Base-by-base conservation (phyloP, 2,888 invertebrate species). In the Caenorhabditis becei region DNA sequence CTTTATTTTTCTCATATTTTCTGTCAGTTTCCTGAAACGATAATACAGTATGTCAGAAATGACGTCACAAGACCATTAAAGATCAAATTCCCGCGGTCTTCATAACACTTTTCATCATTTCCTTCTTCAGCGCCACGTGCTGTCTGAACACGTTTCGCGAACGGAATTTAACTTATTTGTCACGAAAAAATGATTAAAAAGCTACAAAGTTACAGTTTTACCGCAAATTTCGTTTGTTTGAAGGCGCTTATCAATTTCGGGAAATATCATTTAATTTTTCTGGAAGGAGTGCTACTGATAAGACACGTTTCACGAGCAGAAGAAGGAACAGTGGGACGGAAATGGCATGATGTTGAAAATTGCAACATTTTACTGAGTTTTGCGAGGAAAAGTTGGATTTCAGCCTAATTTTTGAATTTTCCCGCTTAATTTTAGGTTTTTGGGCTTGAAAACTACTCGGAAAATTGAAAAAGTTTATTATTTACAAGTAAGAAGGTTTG, bases 311-410 rank as follows among this genome's bases (percentile, higher is more conserved):
- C 10, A 32, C 32, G 5, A 4, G 44, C 7, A 3, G 14, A 23
- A 1, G 49, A 49, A 11, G 5, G 47, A 62, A 62, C 61, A 44
- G 44, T 41, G 16, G 44, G 41, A 47, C 47, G 44, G 26, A 44
- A 62, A 47, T 62, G 61, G 44, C 61, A 62, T 62, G 47, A 62
- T 62, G 44, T 41, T n/a, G n/a, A n/a, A n/a, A n/a, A n/a, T n/a
- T n/a, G n/a, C n/a, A n/a, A n/a, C n/a, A n/a, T n/a, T n/a, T n/a
- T n/a, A n/a, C n/a, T n/a, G n/a, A n/a, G n/a, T n/a, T n/a, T n/a
- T n/a, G n/a, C n/a, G n/a, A n/a, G n/a, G n/a, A n/a, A n/a, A n/a
- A n/a, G n/a, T n/a, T n/a, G n/a, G n/a, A n/a, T n/a, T n/a, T n/a
- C n/a, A n/a, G n/a, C n/a, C n/a, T n/a, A n/a, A n/a, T n/a, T n/a